Evolutionary conservation across 2,797 vertebrate species (phyloP).

Genomic region (Eupleurogrammus muticus): DNA sequence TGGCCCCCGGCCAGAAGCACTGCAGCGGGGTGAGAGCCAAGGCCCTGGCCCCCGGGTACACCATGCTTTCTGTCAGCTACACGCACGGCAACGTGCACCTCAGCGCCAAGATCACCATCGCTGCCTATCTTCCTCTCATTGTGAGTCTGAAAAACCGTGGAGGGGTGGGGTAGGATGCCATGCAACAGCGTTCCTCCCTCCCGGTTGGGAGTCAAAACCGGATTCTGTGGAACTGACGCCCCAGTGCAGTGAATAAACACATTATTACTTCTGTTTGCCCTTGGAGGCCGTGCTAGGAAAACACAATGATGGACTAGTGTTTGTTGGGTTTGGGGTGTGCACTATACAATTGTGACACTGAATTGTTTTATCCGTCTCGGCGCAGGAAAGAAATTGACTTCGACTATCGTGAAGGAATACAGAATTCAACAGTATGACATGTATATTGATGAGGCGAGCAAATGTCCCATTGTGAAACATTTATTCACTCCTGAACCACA

Average conservation of each 20-base stretch:
- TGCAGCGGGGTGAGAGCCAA: constrained; percentile 87
- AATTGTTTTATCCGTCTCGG: constrained; percentile 33
- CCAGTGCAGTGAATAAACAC: too few relatives aligned
- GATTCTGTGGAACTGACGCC: too few relatives aligned
- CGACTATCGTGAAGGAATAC: background rate
- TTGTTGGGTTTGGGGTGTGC: constrained; percentile 60
- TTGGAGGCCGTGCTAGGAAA: constrained; percentile 30
- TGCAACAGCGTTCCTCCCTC: too few relatives aligned
- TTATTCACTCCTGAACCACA: background rate
- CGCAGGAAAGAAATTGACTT: constrained; percentile 30
- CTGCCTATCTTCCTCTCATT: constrained; percentile 88
- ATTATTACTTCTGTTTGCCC: too few relatives aligned
- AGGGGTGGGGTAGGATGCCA: too few relatives aligned
- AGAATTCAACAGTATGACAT: constrained; percentile 22
- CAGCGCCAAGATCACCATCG: constrained; percentile 90
- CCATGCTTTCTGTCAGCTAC: constrained; percentile 84
- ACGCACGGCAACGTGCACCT: constrained; percentile 87
- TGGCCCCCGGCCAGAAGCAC: constrained; percentile 78
- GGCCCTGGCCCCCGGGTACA: constrained; percentile 87
- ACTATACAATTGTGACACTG: constrained; percentile 40
- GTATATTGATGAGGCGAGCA: constrained; percentile 20
- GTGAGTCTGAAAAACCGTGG: constrained; percentile 79
- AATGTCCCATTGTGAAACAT: background rate
- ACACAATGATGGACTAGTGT: constrained; percentile 45
- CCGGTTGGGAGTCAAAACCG: too few relatives aligned